Evolutionary conservation across 2,797 vertebrate genomes (phyloP).

Genomic region (Pteropus rufus): DNA sequence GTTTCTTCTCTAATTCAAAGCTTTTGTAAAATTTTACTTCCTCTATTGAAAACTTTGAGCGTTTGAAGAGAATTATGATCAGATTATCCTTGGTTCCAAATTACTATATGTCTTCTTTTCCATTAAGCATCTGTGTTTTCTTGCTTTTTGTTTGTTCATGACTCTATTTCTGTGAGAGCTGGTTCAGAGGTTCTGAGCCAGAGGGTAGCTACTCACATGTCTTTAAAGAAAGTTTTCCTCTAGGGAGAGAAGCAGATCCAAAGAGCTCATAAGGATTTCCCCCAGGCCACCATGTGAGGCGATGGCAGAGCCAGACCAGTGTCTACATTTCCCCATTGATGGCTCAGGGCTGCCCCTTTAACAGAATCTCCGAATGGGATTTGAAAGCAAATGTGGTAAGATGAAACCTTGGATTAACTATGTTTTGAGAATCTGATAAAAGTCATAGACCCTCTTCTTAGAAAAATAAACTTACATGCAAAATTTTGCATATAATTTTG

Average conservation of each 20-base stretch:
- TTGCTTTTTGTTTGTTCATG: slow-evolving; percentile 9
- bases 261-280: not conserved
- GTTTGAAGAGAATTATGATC: not conserved
- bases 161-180: not conserved
- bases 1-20: slow-evolving; percentile 44
- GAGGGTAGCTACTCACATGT: not conserved
- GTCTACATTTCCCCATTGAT: not conserved
- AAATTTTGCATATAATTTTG: not conserved
- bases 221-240: slow-evolving; percentile 31
- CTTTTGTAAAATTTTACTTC: slow-evolving; percentile 29
- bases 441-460: not conserved
- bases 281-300: not conserved
- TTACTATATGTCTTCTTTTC: not conserved
- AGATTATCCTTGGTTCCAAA: slow-evolving; percentile 13
- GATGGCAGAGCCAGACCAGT: not conserved
- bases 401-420: not conserved
- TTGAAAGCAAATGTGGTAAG: not conserved
- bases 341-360: not conserved
- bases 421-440: not conserved
- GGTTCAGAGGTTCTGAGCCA: not conserved
- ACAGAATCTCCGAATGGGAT: not conserved
- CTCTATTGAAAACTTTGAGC: slow-evolving; percentile 16
- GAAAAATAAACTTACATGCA: not conserved
- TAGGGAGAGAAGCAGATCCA: not conserved
- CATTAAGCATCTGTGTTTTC: slow-evolving; percentile 28